Base-by-base conservation (phyloP, 2,797 vertebrate species). In the Varecia variegata region DNA sequence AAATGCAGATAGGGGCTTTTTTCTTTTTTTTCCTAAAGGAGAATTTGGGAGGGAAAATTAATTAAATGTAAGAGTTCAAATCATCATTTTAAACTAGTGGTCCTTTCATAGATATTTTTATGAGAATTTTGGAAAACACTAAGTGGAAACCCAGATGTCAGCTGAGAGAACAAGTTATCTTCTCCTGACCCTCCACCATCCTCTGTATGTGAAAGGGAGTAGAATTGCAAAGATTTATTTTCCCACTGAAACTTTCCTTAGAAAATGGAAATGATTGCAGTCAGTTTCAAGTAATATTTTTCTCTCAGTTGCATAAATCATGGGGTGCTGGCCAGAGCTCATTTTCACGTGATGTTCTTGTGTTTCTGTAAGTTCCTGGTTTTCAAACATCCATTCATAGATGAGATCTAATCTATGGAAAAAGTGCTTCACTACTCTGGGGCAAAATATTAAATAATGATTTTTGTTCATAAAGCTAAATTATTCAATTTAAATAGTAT, bases 191-290 rank as follows among this genome's bases (percentile, higher is more conserved):
- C 47, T 71, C 82, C 67, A 21, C 60, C 62, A n/a, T 30, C 89
- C 74, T 65, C 91, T 77, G 21, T 56, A 32, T 40, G 60, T 87
- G 88, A 67, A 93, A 95, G 83, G 89, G 79, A 94, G 84, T 52
- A 94, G 86, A 52, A 17, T 27, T 68, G 27, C 6, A 50, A 88
- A 96, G 88, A 97, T 97, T 97, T 93, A 96, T 94, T 96, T 96
- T 71, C 96, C 94, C 96, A 82, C 71, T 93, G 93, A 94, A 97
- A 93, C 40, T 87, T 85, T 71, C 47, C 70, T 91, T 84, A 96
- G 79, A 96, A 96, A 97, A 95, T 97, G 94, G 96, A 95, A 97
- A 96, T 89, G 87, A 96, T 96, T 97, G 87, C 45, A 95, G 96
- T 95, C 71, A 89, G 93, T 95, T 97, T 98, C 92, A 96, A 97